Percentiles rank a stretch among this genome's conserved stretches.
These are phyloP conservation scores for Semotilus atromaculatus DNA, from an alignment of 2,797 vertebrate species.

Conservation along the genomic window DNA sequence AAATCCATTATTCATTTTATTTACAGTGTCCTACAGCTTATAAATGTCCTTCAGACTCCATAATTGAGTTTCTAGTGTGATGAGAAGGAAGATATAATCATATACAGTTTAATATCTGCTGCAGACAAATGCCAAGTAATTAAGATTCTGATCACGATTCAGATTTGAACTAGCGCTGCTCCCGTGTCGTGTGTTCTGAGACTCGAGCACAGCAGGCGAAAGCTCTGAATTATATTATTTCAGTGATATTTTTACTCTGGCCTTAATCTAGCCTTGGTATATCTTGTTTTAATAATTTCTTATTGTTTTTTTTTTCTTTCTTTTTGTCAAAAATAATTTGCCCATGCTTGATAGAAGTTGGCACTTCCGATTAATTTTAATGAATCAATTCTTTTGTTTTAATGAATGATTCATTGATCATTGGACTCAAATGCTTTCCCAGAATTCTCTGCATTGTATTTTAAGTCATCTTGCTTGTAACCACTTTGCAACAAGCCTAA, in stretches of 20 bases:
- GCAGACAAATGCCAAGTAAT: slow-evolving; percentile 40
- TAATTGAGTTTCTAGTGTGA: not conserved
- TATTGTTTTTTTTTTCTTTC: no score
- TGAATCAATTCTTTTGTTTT: not conserved
- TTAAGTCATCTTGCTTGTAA: no score
- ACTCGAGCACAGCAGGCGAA: slow-evolving; percentile 13
- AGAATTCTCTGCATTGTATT: not conserved
- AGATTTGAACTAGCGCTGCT: slow-evolving; percentile 17
- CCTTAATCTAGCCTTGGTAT: not conserved
- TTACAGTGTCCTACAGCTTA: not conserved
- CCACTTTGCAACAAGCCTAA: no score
- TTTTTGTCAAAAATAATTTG: no score
- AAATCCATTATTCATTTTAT: not conserved
- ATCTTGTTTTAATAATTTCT: not conserved
- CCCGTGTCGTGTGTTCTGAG: not conserved
- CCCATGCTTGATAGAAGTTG: not conserved
- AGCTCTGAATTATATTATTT: not conserved
- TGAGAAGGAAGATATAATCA: slow-evolving; percentile 1
- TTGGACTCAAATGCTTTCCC: not conserved
- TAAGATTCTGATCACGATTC: slow-evolving; percentile 45
- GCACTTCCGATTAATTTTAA: not conserved
- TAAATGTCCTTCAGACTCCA: slow-evolving; percentile 6
- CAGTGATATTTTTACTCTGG: not conserved
- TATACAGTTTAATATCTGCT: slow-evolving; percentile 32
- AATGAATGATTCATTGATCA: not conserved